phyloP scores from a whole-genome alignment of 2,888 invertebrate species.

The Lasioglossum vierecki region DNA sequence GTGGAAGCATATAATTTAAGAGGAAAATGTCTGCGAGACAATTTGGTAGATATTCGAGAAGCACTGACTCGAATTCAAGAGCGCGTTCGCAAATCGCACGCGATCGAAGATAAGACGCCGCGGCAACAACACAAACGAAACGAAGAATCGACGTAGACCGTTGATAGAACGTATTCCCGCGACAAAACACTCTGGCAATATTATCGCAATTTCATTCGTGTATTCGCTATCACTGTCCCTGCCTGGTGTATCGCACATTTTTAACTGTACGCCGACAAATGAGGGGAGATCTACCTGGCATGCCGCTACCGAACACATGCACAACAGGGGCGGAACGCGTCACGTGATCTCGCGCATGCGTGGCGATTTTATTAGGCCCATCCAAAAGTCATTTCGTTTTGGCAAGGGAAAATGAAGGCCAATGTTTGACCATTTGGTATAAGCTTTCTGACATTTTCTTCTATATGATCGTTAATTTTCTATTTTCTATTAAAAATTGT shows the following conservation, averaged over 20 bases:
- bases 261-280: no score
- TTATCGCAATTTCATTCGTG: conserved; percentile 13
- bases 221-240: neutral
- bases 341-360: no score
- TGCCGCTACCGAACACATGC: no score
- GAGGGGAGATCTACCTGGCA: no score
- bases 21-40: neutral
- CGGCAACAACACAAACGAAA: conserved; percentile 7
- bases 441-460: no score
- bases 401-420: no score
- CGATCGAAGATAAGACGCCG: conserved; percentile 26
- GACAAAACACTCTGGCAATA: neutral
- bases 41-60: neutral
- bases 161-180: conserved; percentile 3
- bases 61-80: neutral
- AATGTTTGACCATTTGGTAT: no score
- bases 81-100: neutral
- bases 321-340: no score
- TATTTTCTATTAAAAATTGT: no score
- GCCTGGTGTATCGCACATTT: neutral
- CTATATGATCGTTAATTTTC: no score
- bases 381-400: no score
- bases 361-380: no score
- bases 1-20: neutral
- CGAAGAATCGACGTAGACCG: conserved; percentile 19